Evolutionary conservation across 2,113 vertebrate species (phyloP), one percentile per base, ranked within the genome.

Genomic region (Columbina picui): DNA sequence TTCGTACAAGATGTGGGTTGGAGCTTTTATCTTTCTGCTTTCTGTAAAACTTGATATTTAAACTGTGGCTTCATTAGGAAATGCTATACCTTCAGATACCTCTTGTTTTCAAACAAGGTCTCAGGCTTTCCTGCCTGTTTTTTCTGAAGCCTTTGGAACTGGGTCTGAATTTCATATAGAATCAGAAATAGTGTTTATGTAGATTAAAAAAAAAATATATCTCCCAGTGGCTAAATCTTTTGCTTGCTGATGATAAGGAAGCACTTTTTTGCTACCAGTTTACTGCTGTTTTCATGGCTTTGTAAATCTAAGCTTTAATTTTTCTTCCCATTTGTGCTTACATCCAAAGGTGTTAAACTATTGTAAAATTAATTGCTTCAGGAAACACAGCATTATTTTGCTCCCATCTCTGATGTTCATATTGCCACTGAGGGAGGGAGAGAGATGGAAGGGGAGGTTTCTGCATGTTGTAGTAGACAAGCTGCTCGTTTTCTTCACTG

Each of bases 391-490:
- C 4, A 41, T 81, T 84, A 22, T 89, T 95, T 86, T 90, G 53
- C 34, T 71, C 30, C 56, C 71, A 25, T 81, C 87, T 85, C 90
- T 85, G 88, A 82, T 92, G 38, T 52, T 36, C 80, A 39, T 75
- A 78, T 89, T 91, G 64, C 76, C 26, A 43, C 75, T 39, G 9
- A 80, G 63, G 82, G 83, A 91, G 55, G 34, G 30, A 88, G 73
- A 50, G 71, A 61, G 55, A 68, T 90, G 92, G 92, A 68, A 87
- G 41, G 90, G 94, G 71, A 95, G 90, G 87, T 56, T 95, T 96
- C 93, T 84, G 77, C 94, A 92, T 96, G 96, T 88, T 94, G 83
- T 71, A 77, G 82, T 55, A 96, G 95, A 90, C 91, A 96, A 97
- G 96, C 25, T 60, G 85, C 61, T 95, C 75, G 91, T 96, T 98